Evolutionary conservation across 64 coral and sea anemone genomes (phyloP).

Genomic region (Orbicella faveolata): DNA sequence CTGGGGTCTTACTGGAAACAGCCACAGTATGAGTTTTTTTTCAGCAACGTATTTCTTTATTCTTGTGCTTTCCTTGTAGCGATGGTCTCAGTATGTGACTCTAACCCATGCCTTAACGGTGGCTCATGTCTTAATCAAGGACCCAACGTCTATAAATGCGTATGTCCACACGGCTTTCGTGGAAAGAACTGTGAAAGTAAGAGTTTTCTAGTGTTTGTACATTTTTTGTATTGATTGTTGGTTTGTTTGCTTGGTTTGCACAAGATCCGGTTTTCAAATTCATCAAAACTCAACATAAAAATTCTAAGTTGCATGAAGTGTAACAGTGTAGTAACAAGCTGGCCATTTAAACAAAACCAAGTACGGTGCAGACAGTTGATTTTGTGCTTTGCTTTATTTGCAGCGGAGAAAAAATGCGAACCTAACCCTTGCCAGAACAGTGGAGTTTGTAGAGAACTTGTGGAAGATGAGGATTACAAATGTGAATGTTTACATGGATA

Average conservation of each 20-base stretch:
- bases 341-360: too few relatives aligned
- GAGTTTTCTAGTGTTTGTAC: neutral
- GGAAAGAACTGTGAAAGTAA: constrained; percentile 96
- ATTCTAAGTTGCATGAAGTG: too few relatives aligned
- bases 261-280: too few relatives aligned
- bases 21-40: neutral
- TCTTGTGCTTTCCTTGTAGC: constrained; percentile 36
- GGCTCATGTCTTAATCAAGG: constrained; percentile 92
- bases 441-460: constrained; percentile 78
- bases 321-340: too few relatives aligned
- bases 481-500: constrained; percentile 83
- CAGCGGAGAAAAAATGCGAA: constrained; percentile 98
- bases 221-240: neutral
- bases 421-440: constrained; percentile 95
- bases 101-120: constrained; percentile 86
- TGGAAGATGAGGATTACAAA: constrained; percentile 80
- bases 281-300: too few relatives aligned
- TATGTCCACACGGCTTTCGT: constrained; percentile 80
- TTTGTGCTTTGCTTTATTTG: neutral
- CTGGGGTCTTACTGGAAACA: too few relatives aligned
- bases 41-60: neutral
- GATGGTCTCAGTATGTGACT: constrained; percentile 90
- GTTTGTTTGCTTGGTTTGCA: too few relatives aligned
- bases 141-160: constrained; percentile 84
- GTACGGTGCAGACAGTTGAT: neutral